Evolutionary conservation across 2,888 invertebrate genomes (phyloP).

Genomic region (Griposia aprilina): DNA sequence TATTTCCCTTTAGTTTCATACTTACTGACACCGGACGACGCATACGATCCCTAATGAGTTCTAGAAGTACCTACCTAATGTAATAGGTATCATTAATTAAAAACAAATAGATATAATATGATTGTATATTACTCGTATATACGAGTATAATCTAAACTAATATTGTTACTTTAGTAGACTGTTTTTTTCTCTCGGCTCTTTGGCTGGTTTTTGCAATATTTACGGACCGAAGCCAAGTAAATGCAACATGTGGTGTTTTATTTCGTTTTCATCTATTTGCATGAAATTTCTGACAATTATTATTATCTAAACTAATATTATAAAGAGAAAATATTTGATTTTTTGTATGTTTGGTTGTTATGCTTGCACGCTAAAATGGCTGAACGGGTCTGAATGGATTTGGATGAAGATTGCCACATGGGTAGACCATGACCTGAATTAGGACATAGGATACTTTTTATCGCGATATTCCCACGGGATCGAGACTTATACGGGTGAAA

Average conservation of each 20-base stretch:
- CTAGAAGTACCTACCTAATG: neutral
- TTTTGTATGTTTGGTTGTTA: neutral
- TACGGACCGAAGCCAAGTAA: too few relatives aligned
- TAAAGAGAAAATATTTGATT: neutral
- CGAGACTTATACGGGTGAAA: neutral
- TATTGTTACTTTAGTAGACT: too few relatives aligned
- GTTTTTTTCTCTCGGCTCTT: too few relatives aligned
- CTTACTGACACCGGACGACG: neutral
- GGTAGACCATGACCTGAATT: neutral
- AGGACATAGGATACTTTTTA: neutral
- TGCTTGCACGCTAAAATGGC: neutral
- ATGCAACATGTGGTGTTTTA: too few relatives aligned
- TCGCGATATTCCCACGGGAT: neutral
- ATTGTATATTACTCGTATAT: too few relatives aligned
- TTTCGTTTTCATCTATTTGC: too few relatives aligned
- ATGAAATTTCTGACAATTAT: too few relatives aligned
- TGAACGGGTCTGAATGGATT: neutral
- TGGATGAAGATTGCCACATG: neutral
- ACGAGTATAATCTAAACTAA: neutral
- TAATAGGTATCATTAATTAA: conserved; percentile 3
- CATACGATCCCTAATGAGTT: neutral
- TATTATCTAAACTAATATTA: too few relatives aligned
- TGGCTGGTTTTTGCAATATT: too few relatives aligned
- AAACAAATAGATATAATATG: neutral
- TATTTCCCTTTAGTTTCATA: conserved; percentile 6